Evolutionary conservation across 2,888 invertebrate genomes (phyloP), one percentile per base, ranked within the genome.

Genomic region (Drosophila melanosoma): DNA sequence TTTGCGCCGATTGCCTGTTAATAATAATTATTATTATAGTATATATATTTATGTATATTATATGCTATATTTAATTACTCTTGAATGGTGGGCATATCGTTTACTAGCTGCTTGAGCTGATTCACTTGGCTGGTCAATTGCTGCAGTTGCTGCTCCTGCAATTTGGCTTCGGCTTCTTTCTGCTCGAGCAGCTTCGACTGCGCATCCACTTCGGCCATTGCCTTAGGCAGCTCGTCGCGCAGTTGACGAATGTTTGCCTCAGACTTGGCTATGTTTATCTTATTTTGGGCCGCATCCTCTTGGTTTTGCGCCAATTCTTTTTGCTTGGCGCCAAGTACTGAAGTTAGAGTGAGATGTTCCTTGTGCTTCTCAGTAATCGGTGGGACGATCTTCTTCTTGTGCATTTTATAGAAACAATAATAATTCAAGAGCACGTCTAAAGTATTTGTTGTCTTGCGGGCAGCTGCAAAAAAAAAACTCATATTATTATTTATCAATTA

Each of bases 391-490:
- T 85, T 80, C 12, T 86, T 89, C 45, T 91, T 92, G 26, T 89
- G 90, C 82, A 91, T 79, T 38, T 91, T 92, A 56, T 87, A 91
- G 70, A 90, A 93, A 26, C 89, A 92, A 45, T 82, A 81, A 57
- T 92, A 92, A 48, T 92, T 92, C 15, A 92, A 75, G 7, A 92
- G 81, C 29, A 89, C 87, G 29, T 89, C 89, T 32, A 92, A 58
- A 45, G 89, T 87, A 59, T 86, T 88, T 0, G 83, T 69, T 0
- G 92, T 92, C 59, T 92, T 92, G 35, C 91, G 92, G 3, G 88
- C 83, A 52, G 88, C 92, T 92, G 54, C 7, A 74, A 29, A 1
- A 1, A 26, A 0, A 11, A 29, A n/a, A n/a, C n/a, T n/a, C 7
- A 11, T 1, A 15, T 56, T 32, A 20, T 10, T 7, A 32, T 42